Percentiles rank a stretch among this genome's conserved stretches.
Evolutionary conservation across 1,140 invertebrate species (phyloP).

Genomic region (Helicoverpa zea): DNA sequence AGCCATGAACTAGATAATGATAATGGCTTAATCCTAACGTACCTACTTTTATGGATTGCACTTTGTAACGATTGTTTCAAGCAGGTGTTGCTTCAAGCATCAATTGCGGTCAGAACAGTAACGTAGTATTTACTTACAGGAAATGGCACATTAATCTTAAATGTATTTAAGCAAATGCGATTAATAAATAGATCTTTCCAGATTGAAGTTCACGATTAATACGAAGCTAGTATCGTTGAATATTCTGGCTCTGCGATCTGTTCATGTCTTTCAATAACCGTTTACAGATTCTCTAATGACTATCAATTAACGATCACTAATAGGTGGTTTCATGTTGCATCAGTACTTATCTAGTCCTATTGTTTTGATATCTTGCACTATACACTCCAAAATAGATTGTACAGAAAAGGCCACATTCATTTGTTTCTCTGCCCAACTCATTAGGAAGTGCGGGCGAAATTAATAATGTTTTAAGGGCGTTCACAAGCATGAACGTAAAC

Average conservation of each 20-base stretch:
- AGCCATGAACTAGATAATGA: background rate
- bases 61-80: background rate
- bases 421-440: slow-evolving; percentile 19
- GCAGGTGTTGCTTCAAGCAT: background rate
- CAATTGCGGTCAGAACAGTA: no score
- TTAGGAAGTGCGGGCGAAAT: slow-evolving; percentile 36
- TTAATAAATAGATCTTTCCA: no score
- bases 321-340: background rate
- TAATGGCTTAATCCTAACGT: background rate
- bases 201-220: no score
- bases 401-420: slow-evolving; percentile 12
- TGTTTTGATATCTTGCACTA: background rate
- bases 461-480: slow-evolving; percentile 34
- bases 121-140: no score
- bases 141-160: no score
- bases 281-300: background rate
- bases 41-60: background rate
- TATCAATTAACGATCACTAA: background rate
- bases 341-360: background rate
- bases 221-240: background rate
- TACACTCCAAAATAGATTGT: background rate
- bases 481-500: slow-evolving; percentile 31
- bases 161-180: no score
- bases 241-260: background rate
- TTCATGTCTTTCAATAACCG: background rate